phyloP scores from a whole-genome alignment of 2,113 vertebrate species.

The Petroica traversi region DNA sequence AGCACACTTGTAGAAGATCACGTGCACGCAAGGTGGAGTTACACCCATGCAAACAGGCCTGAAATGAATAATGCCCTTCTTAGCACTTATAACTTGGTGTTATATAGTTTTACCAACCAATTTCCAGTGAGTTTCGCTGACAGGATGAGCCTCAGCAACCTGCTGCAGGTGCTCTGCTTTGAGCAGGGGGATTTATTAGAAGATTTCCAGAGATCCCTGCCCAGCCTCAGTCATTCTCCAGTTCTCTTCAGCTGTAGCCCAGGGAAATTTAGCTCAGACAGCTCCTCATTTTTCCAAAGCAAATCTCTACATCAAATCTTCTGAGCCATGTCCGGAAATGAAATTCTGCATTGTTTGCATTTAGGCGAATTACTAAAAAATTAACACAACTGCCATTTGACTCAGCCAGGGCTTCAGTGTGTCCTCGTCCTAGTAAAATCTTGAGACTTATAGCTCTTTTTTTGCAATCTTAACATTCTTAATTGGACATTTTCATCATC shows the following conservation, averaged over 20 bases:
- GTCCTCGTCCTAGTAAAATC: background rate
- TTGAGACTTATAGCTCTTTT: background rate
- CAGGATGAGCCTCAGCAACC: background rate
- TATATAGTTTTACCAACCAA: too few species aligned
- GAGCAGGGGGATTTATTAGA: background rate
- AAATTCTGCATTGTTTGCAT: background rate
- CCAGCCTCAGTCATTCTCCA: accelerated
- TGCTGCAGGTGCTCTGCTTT: background rate
- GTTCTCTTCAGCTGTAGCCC: background rate
- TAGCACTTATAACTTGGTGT: too few species aligned
- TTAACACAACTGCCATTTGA: background rate
- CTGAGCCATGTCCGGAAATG: accelerated
- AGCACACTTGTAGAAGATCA: background rate
- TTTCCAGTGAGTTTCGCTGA: accelerated
- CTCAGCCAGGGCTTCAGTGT: background rate
- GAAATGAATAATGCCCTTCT: background rate
- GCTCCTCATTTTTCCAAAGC: background rate
- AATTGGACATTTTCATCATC: background rate
- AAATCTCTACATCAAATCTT: background rate
- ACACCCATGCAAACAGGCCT: background rate
- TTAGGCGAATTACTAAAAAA: background rate
- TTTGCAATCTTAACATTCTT: background rate
- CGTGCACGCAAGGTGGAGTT: accelerated
- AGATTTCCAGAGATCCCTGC: background rate
- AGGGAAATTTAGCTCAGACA: background rate